phyloP scores from a whole-genome alignment of 2,113 vertebrate species.

The Pelobates fuscus region DNA sequence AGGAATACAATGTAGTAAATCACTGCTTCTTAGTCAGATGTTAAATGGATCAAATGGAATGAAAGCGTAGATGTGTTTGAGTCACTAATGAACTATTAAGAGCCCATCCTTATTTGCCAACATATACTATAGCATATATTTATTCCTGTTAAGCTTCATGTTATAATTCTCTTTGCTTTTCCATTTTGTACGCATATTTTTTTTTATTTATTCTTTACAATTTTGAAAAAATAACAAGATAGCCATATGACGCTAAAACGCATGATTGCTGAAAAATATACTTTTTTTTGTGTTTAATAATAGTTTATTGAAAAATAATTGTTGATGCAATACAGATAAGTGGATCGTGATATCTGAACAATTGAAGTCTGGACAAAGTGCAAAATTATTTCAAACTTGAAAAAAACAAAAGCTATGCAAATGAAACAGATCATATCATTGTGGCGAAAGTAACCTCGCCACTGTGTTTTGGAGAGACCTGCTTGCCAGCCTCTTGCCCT shows the following conservation, averaged over 20 bases:
- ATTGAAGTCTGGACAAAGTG: too few species aligned
- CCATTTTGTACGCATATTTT: conserved; percentile 36
- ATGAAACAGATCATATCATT: too few species aligned
- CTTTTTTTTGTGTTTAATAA: too few species aligned
- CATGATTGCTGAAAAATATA: too few species aligned
- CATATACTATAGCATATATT: conserved; percentile 44
- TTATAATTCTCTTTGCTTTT: conserved; percentile 53
- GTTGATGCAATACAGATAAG: too few species aligned
- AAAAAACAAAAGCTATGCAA: too few species aligned
- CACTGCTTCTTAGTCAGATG: conserved; percentile 24
- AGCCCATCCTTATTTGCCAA: conserved; percentile 50
- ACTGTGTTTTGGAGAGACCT: too few species aligned
- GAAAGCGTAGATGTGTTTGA: conserved; percentile 34
- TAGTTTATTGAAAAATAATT: too few species aligned
- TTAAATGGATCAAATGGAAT: conserved; percentile 28
- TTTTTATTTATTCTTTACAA: conserved; percentile 22
- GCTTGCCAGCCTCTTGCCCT: too few species aligned
- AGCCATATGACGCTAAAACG: conserved; percentile 47
- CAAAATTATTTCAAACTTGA: too few species aligned
- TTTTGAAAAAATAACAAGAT: conserved; percentile 54
- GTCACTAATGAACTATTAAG: conserved; percentile 43
- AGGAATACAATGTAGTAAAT: conserved; percentile 39
- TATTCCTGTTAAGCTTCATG: conserved; percentile 39
- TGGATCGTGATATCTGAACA: too few species aligned
- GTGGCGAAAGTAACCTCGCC: too few species aligned